Conservation (phyloP, 2,888 invertebrate genomes). For the Ectemnius cavifrons region DNA sequence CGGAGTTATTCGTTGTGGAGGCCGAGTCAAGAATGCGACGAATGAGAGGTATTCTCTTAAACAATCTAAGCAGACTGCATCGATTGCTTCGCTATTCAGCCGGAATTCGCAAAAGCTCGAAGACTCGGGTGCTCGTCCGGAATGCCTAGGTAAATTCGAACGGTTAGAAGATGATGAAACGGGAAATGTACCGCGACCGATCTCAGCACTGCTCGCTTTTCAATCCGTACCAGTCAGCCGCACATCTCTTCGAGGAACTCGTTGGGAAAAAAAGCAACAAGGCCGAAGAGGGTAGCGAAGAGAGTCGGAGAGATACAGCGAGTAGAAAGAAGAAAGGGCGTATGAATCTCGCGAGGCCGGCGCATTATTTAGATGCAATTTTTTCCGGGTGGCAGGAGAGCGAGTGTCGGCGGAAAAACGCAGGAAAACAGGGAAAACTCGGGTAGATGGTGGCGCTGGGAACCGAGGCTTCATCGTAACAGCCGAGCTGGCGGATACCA, state of each 20-base stretch:
- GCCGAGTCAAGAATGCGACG: no score
- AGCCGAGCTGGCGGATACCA: no score
- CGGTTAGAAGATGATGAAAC: no score
- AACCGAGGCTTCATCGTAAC: no score
- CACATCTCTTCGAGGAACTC: slow-evolving; percentile 8
- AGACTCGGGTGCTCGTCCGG: no score
- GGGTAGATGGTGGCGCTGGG: no score
- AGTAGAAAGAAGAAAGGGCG: background rate
- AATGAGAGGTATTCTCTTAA: background rate
- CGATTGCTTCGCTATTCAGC: background rate
- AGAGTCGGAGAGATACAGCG: background rate
- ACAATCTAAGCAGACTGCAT: background rate
- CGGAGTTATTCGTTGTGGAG: slow-evolving; percentile 13
- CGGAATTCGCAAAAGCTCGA: no score
- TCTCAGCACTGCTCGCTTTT: slow-evolving; percentile 23
- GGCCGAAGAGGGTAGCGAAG: background rate
- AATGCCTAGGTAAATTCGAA: no score
- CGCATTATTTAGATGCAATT: slow-evolving; percentile 60
- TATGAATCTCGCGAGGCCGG: slow-evolving; percentile 36
- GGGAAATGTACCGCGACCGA: no score
- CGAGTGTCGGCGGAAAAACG: slow-evolving; percentile 4
- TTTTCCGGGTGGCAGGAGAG: slow-evolving; percentile 28
- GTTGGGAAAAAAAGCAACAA: no score
- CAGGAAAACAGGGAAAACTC: no score
- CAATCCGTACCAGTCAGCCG: slow-evolving; percentile 33